Evolutionary conservation across 2,888 invertebrate genomes (phyloP).

Genomic region (Tiliacea citrago): DNA sequence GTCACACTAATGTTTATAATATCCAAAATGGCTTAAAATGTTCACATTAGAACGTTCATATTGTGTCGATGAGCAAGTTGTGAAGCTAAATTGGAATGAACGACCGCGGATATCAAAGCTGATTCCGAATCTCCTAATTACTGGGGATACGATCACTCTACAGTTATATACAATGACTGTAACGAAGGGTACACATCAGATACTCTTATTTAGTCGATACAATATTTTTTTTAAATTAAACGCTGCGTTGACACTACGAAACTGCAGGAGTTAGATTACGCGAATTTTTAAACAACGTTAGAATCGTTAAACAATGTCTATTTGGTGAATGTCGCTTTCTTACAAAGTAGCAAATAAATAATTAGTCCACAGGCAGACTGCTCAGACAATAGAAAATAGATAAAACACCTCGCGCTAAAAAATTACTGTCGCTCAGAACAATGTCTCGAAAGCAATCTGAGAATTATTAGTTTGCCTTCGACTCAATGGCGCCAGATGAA

Average conservation of each 20-base stretch:
- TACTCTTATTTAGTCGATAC: slow-evolving; percentile 77
- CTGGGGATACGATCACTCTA: slow-evolving; percentile 86
- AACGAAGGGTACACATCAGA: slow-evolving; percentile 81
- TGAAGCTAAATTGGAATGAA: slow-evolving; percentile 87
- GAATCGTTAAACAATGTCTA: slow-evolving; percentile 81
- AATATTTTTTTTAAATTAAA: slow-evolving; percentile 64
- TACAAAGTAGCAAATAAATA: slow-evolving; percentile 54
- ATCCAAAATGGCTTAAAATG: slow-evolving; percentile 87
- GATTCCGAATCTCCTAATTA: slow-evolving; percentile 84
- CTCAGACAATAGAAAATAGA: slow-evolving; percentile 71
- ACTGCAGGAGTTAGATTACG: slow-evolving; percentile 57
- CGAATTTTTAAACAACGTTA: slow-evolving; percentile 64
- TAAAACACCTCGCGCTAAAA: slow-evolving; percentile 71
- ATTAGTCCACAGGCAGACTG: slow-evolving; percentile 63
- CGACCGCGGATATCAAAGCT: slow-evolving; percentile 82
- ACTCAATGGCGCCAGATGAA: slow-evolving; percentile 48
- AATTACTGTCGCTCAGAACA: slow-evolving; percentile 72
- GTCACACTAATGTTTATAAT: slow-evolving; percentile 86
- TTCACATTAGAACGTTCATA: slow-evolving; percentile 86
- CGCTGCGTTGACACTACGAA: slow-evolving; percentile 58
- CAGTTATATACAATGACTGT: slow-evolving; percentile 86
- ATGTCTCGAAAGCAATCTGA: slow-evolving; percentile 76
- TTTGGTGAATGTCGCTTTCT: slow-evolving; percentile 77
- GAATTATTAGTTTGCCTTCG: slow-evolving; percentile 60
- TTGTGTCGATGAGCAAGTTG: slow-evolving; percentile 81